phyloP scores from a whole-genome alignment of 1,140 invertebrate species.

The Cotesia glomerata region DNA sequence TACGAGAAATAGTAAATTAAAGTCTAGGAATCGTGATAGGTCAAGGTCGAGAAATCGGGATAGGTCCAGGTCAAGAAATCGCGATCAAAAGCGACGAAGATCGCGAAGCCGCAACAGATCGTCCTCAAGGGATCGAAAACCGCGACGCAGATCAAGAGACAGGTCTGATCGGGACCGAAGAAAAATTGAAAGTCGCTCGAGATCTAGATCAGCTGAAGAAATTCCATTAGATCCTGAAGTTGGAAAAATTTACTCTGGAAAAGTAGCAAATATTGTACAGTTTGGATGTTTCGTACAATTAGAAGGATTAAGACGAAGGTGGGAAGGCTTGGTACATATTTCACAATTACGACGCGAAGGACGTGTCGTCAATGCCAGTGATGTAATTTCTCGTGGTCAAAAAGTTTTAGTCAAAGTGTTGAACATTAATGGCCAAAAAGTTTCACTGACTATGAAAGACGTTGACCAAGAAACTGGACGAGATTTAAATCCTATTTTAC shows the following conservation, averaged over 20 bases:
- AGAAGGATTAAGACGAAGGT: conserved; percentile 84
- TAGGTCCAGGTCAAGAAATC: conserved; percentile 25
- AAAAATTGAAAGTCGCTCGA: conserved; percentile 16
- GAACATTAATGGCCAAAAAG: conserved; percentile 90
- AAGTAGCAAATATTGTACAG: conserved; percentile 93
- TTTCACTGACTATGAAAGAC: conserved; percentile 96
- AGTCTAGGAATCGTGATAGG: conserved; percentile 41
- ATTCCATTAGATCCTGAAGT: conserved; percentile 62
- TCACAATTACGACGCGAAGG: conserved; percentile 93
- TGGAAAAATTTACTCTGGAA: conserved; percentile 87
- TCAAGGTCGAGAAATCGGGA: conserved; percentile 30
- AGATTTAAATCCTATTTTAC: conserved; percentile 86
- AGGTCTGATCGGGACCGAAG: background rate
- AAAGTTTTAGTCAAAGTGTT: conserved; percentile 89
- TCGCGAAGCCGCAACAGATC: conserved; percentile 39
- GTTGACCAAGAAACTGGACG: conserved; percentile 94
- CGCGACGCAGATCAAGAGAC: background rate
- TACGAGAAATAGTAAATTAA: conserved; percentile 37
- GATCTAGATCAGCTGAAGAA: conserved; percentile 46
- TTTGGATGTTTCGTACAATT: conserved; percentile 99
- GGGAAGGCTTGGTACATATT: conserved; percentile 97
- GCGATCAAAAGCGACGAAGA: conserved; percentile 57
- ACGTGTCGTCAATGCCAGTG: conserved; percentile 90
- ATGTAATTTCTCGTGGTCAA: conserved; percentile 90
- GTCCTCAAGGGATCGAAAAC: background rate